Evolutionary conservation across 2,113 vertebrate genomes (phyloP), one percentile per base, ranked within the genome.

Genomic region (Podocnemis expansa): DNA sequence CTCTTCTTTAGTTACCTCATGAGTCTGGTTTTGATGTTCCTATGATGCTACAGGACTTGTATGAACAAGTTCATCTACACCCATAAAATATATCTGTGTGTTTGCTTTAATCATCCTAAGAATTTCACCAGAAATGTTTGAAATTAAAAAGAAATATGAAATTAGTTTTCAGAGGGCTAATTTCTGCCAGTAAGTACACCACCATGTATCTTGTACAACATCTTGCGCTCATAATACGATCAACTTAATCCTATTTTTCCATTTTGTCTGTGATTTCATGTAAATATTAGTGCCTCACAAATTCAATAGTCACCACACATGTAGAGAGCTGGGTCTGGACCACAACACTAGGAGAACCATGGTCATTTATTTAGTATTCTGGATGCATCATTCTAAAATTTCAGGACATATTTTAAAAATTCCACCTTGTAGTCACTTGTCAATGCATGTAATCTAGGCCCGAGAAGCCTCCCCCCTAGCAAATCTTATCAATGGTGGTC

Each of bases 231-330:
- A 9, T 41, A 14, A 47, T 91, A 4, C n/a, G n/a, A 4, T 70
- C 79, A 85, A 73, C 12, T 90, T 17, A 34, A 38, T 16, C 2
- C 3, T 75, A 85, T 21, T 94, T 82, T 78, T 75, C 14, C 56
- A 17, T 63, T 63, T n/a, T 31, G 80, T 82, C 31, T 85, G 34
- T 75, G 24, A 83, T 49, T 93, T 87, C 10, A 9, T 67, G 54
- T 17, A 88, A 10, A 58, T 55, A 38, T 1, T 43, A 19, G 73
- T 45, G 27, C 54, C 56, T 56, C 25, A 6, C 88, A 38, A 90
- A 89, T 51, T 83, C 84, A 52, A 4, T 54, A 29, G 81, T 90
- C 2, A 11, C 31, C 0, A 0, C 5, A 80, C 81, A 63, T 11
- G 54, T 70, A 3, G 17, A 54, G 89, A 86, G 5, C 2, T 58